Evolutionary conservation across 2,888 invertebrate species (phyloP), one percentile per base, ranked within the genome.

Genomic region (Platerodrilus igneus): DNA sequence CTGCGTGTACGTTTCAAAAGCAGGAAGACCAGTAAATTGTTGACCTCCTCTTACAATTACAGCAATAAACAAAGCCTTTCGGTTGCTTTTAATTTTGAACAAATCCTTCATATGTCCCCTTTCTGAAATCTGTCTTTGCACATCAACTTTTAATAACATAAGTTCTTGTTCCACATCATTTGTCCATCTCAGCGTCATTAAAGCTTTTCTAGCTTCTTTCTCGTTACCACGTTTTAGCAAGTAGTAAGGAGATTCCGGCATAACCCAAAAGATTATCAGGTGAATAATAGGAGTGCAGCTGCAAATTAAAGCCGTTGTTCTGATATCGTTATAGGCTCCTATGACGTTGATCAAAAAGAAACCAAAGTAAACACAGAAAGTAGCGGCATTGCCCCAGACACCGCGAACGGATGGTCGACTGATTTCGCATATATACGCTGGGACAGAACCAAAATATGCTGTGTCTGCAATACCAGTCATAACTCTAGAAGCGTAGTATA

Each of bases 231-330:
- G 55, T 47, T 53, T 58, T 4, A 60, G 37, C 18, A 49, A 52
- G 28, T 50, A 60, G 34, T 60, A 58, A 0, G 63, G 63, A 3
- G 59, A 54, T 68, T 84, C 84, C 8, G 83, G 83, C 58, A 82
- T 68, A 57, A 75, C 76, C 15, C 11, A 15, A 6, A 16, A 26
- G 4, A 19, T 18, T 5, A n/a, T 17, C 7, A 28, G 4, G 10
- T 28, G 28, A 1, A 17, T 5, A 5, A 20, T 20, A 6, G 20
- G n/a, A 16, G 28, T 22, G 2, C 10, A 2, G 13, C 18, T 16
- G 17, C 26, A 35, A 28, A 40, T 35, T 11, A 3, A 28, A 16
- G 34, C 34, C 8, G 34, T 26, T 7, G 29, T 40, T 25, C 17
- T 18, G 10, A 40, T 40, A 17, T 23, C 10, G 9, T n/a, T 29